phyloP scores from a whole-genome alignment of 1,140 invertebrate species.

The Bombus difficillimus region DNA sequence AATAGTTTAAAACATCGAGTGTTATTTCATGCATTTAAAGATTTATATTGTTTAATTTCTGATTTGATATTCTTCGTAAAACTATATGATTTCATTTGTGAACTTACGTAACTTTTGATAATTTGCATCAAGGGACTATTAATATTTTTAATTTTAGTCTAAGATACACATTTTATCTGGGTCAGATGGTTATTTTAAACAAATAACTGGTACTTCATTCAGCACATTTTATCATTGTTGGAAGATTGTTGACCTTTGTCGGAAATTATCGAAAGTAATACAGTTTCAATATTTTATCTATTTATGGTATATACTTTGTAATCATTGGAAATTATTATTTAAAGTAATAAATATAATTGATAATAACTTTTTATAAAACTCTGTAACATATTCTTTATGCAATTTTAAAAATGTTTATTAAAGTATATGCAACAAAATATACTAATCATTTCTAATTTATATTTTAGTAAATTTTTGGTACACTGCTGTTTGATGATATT shows the following conservation, averaged over 20 bases:
- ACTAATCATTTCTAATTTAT: constrained; percentile 65
- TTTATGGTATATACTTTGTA: not conserved
- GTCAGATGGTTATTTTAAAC: constrained; percentile 19
- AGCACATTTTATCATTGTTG: constrained; percentile 17
- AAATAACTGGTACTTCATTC: constrained; percentile 2
- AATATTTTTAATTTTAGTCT: not conserved
- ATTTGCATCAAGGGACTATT: not conserved
- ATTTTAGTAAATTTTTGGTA: constrained; percentile 96
- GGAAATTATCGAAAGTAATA: not conserved
- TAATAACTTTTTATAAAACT: not conserved
- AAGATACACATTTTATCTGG: not conserved
- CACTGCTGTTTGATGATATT: constrained; percentile 96
- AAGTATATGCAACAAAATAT: not conserved
- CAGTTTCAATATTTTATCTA: not conserved
- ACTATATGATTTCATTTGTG: not conserved
- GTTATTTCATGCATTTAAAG: not conserved
- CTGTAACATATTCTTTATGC: too few relatives aligned
- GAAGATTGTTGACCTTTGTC: not conserved
- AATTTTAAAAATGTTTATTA: not conserved
- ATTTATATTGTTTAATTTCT: constrained; percentile 2
- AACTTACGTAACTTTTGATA: not conserved
- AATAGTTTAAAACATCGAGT: not conserved
- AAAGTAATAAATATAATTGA: not conserved
- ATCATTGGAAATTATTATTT: not conserved
- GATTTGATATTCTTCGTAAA: not conserved